A percentile compares a stretch with the other conserved stretches of the same genome.
Conservation (phyloP, 2,113 vertebrate species). For the Orientallactaga bullata region DNA sequence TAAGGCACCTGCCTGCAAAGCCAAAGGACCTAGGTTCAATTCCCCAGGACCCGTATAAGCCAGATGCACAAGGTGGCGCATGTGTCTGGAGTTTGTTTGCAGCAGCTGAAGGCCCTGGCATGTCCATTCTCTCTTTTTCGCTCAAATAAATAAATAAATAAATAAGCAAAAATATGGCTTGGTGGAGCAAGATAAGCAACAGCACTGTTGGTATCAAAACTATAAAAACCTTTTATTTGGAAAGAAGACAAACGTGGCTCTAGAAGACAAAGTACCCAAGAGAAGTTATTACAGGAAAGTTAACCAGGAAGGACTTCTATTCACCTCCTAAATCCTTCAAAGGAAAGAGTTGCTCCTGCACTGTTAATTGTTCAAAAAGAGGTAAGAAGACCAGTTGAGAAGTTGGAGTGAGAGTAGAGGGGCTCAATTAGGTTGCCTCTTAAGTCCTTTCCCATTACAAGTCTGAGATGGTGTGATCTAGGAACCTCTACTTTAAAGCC, state of each 20-base stretch:
- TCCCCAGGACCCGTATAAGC: too few species aligned
- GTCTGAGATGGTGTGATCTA: neutral
- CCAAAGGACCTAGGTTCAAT: too few species aligned
- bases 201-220: neutral
- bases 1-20: too few species aligned
- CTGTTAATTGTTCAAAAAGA: neutral
- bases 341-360: neutral
- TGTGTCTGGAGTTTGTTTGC: too few species aligned
- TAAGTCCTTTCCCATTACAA: neutral
- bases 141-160: too few species aligned
- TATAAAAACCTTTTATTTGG: constrained; percentile 12
- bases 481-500: constrained; percentile 42
- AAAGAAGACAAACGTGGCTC: constrained; percentile 18
- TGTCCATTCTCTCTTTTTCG: too few species aligned
- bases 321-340: neutral
- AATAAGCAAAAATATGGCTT: constrained; percentile 22
- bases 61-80: too few species aligned
- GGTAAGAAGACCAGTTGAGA: neutral
- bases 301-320: constrained; percentile 3
- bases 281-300: neutral
- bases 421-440: neutral
- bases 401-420: neutral
- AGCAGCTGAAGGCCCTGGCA: too few species aligned
- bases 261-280: neutral
- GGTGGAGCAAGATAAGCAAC: neutral